These are phyloP conservation scores for Drosophila kuntzei DNA, from an alignment of 2,888 invertebrate genomes.

Conservation along the genomic window DNA sequence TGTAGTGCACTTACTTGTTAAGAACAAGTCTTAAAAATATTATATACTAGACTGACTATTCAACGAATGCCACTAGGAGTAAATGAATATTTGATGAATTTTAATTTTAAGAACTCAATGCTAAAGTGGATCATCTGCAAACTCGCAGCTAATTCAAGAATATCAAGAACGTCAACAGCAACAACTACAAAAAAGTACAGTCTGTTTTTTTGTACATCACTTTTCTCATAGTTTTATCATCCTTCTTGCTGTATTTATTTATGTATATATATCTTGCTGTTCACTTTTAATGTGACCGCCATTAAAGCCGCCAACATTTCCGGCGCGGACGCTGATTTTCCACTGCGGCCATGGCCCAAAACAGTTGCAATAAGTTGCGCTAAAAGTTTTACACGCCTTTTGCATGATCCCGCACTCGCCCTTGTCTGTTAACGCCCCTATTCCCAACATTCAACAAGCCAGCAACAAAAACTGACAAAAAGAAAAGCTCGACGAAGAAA, in stretches of 20 bases:
- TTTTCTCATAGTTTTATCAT: constrained; percentile 29
- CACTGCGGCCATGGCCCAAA: constrained; percentile 74
- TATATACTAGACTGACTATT: neutral
- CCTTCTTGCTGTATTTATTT: constrained; percentile 21
- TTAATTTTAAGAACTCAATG: neutral
- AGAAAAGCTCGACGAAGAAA: constrained; percentile 51
- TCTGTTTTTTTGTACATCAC: constrained; percentile 24
- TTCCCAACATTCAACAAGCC: neutral
- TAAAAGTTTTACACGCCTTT: constrained; percentile 76
- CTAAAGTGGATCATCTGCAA: neutral
- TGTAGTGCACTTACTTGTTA: no score
- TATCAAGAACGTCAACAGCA: neutral
- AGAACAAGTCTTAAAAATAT: no score
- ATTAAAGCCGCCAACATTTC: constrained; percentile 70
- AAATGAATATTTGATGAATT: neutral
- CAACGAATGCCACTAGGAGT: neutral
- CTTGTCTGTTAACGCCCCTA: neutral
- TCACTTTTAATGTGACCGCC: constrained; percentile 54
- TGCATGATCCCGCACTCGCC: constrained; percentile 32
- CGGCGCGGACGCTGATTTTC: constrained; percentile 73
- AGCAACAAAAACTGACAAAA: constrained; percentile 34
- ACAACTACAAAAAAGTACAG: neutral
- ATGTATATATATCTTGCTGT: constrained; percentile 36
- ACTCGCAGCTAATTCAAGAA: no score
- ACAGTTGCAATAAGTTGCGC: constrained; percentile 78